A percentile compares a stretch with the other conserved stretches of the same genome.
These are phyloP conservation scores for Hyles lineata DNA, from an alignment of 2,888 invertebrate genomes.

Conservation along the genomic window DNA sequence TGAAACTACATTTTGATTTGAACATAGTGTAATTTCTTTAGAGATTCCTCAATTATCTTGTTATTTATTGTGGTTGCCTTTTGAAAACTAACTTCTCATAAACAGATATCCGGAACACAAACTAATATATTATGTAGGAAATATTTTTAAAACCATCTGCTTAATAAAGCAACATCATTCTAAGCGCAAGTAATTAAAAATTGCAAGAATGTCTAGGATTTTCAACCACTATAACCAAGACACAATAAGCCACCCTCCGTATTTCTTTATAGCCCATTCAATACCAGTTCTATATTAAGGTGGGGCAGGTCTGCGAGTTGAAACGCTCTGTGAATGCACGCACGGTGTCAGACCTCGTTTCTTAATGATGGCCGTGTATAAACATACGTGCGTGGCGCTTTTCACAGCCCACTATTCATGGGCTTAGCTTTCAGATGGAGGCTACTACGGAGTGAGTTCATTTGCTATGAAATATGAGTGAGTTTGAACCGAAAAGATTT, in stretches of 20 bases:
- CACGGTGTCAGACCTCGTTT: conserved; percentile 48
- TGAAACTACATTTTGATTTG: no score
- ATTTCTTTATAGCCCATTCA: conserved; percentile 9
- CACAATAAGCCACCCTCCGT: not conserved
- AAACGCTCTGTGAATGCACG: conserved; percentile 37
- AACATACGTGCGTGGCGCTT: conserved; percentile 38
- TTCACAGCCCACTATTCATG: conserved; percentile 43
- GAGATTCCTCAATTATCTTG: no score
- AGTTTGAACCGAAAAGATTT: no score
- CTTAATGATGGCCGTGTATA: conserved; percentile 49
- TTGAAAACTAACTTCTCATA: no score
- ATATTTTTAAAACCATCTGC: no score
- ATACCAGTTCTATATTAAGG: not conserved
- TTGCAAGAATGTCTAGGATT: not conserved
- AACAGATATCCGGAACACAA: no score
- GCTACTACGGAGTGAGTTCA: conserved; percentile 6
- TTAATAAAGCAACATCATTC: no score
- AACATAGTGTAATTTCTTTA: no score
- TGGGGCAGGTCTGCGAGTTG: conserved; percentile 18
- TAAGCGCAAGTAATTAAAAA: no score
- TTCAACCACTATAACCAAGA: not conserved
- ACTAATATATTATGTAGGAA: no score
- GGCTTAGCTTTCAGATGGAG: conserved; percentile 38
- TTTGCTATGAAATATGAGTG: no score
- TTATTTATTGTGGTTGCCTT: no score